phyloP scores from a whole-genome alignment of 2,888 invertebrate species.

The Geophilus truncorum region DNA sequence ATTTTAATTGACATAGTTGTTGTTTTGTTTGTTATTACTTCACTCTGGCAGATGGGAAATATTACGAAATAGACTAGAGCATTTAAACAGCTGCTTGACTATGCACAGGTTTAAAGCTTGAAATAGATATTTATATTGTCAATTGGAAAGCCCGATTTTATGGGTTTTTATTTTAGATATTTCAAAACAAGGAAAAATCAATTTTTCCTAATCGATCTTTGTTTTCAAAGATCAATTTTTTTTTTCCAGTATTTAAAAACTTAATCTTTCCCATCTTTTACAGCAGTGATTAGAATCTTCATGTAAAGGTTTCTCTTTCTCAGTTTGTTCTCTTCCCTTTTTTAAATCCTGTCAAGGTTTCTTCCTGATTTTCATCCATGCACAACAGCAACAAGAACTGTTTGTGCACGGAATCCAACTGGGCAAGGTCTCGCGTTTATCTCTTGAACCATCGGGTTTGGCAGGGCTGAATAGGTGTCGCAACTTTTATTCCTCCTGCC shows the following conservation, averaged over 20 bases:
- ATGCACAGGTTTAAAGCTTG: conserved; percentile 4
- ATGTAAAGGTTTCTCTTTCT: background rate
- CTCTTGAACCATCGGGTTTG: background rate
- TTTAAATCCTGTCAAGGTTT: conserved; percentile 6
- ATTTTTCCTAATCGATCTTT: too few relatives aligned
- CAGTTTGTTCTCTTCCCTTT: background rate
- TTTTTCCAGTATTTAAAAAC: too few relatives aligned
- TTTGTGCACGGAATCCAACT: conserved; percentile 11
- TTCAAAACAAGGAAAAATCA: background rate
- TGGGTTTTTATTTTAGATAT: background rate
- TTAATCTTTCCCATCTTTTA: background rate
- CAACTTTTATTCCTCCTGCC: conserved; percentile 25
- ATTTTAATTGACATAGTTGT: conserved; percentile 12
- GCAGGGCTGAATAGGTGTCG: conserved; percentile 25
- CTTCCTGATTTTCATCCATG: conserved; percentile 7
- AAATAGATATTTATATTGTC: background rate
- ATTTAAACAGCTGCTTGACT: background rate
- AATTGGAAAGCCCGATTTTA: background rate
- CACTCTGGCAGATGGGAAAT: background rate
- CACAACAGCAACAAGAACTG: background rate
- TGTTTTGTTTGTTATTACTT: conserved; percentile 27
- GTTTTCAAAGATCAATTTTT: too few relatives aligned
- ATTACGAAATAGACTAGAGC: background rate
- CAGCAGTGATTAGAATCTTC: too few relatives aligned
- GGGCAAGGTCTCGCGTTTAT: background rate